Base-by-base conservation (phyloP, 2,113 vertebrate species). In the Paralichthys olivaceus region DNA sequence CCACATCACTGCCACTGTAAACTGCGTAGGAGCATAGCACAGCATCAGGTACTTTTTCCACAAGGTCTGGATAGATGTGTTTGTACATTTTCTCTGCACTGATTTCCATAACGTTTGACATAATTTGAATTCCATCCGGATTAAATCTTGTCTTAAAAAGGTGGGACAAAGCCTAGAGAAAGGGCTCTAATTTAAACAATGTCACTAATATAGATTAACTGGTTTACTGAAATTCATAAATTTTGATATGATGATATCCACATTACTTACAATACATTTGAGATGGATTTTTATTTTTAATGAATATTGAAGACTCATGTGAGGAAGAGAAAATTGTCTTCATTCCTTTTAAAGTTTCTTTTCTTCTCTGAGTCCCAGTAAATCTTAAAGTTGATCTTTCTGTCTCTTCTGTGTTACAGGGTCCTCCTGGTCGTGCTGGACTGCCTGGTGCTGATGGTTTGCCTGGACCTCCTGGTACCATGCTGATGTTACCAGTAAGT, bases 401-500 rank as follows among this genome's bases (percentile, higher is more conserved):
- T 54, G 32, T 49, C 23, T 40, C 37, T 28, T 55, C 17, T 89
- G 34, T 51, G 20, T 72, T 17, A 4, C 86, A 99, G 98, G 98
- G 98, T 74, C 96, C 96, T 29, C 87, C 96, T 25, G 98, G 98
- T 75, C 97, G 98, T 54, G 61, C 96, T 85, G 98, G 98, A 74
- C 95, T 99, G 75, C 95, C 97, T 53, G 98, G 98, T 78, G 97
- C 97, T 73, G 98, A 99, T 82, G 98, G 98, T 59, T 85, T 99
- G 73, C 94, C 98, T 14, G 98, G 98, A 25, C 97, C 97, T 5
- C 97, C 97, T 32, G 98, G 98, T 34, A 99, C 98, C 76, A 98
- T 99, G 96, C 84, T 99, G 82, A 97, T 99, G 97, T 73, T 99
- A 85, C 98, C 98, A 54, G 98, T 99, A 95, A 93, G 95, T 91